phyloP scores from a whole-genome alignment of 2,888 invertebrate species.

The Nebria brevicollis region DNA sequence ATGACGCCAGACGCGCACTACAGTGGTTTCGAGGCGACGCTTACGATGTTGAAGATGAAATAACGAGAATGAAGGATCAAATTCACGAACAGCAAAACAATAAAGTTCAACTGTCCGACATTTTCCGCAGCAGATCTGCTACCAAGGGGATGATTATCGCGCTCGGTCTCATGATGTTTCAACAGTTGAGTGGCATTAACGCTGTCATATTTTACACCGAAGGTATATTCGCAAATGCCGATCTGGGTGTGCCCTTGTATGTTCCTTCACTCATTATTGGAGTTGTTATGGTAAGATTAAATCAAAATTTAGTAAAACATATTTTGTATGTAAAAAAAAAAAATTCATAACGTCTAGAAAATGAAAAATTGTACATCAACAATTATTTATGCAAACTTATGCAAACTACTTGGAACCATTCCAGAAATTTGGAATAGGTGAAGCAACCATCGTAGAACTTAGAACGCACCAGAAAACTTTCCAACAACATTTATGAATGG shows the following conservation, averaged over 20 bases:
- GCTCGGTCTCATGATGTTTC: slow-evolving; percentile 63
- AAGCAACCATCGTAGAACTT: slow-evolving; percentile 22
- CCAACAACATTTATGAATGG: background rate
- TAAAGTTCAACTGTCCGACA: slow-evolving; percentile 64
- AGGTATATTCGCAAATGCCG: slow-evolving; percentile 58
- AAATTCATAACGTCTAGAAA: background rate
- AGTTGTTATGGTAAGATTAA: slow-evolving; percentile 56
- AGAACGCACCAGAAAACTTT: background rate
- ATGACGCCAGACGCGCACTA: slow-evolving; percentile 71
- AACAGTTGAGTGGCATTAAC: slow-evolving; percentile 61
- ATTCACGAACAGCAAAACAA: slow-evolving; percentile 63
- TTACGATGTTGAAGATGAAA: slow-evolving; percentile 68
- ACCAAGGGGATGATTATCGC: slow-evolving; percentile 55
- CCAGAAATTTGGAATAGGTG: slow-evolving; percentile 36
- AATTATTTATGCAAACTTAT: slow-evolving; percentile 27
- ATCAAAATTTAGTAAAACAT: too few species aligned
- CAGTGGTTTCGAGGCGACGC: slow-evolving; percentile 71
- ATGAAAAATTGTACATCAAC: background rate
- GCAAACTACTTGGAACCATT: slow-evolving; percentile 25
- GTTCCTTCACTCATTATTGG: slow-evolving; percentile 63
- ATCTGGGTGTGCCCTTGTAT: slow-evolving; percentile 54
- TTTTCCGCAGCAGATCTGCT: slow-evolving; percentile 58
- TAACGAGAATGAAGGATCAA: slow-evolving; percentile 64
- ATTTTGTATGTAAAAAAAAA: too few species aligned
- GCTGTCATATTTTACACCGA: slow-evolving; percentile 60